Percentiles rank a stretch among this genome's conserved stretches.
phyloP scores from a whole-genome alignment of 2,888 invertebrate genomes.

The Willowsia nigromaculata region DNA sequence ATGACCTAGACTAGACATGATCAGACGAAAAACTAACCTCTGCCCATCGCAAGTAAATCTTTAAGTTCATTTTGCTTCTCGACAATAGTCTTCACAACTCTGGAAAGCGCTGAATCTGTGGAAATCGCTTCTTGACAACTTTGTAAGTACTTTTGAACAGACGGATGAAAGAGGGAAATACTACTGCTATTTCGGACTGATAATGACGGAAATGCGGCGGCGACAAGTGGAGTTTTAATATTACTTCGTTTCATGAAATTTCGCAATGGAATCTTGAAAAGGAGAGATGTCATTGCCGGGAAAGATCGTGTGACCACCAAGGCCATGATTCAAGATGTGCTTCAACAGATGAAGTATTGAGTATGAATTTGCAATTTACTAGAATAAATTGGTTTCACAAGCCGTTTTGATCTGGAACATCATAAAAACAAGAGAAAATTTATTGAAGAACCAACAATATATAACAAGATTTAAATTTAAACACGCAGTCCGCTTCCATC shows the following conservation, averaged over 20 bases:
- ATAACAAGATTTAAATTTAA: not conserved
- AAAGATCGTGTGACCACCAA: not conserved
- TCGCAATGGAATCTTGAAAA: not conserved
- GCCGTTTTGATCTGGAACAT: not conserved
- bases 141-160: slow-evolving; percentile 42
- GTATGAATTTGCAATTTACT: not conserved
- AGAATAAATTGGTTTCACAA: not conserved
- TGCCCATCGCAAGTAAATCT: slow-evolving; percentile 53
- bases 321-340: not conserved
- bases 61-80: slow-evolving; percentile 63
- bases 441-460: not conserved
- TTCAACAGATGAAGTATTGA: not conserved
- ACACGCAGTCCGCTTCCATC: too few species aligned
- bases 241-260: not conserved
- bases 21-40: too few species aligned
- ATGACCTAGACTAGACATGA: not conserved
- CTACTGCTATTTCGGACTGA: not conserved
- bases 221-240: not conserved
- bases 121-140: not conserved
- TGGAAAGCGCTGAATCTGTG: not conserved
- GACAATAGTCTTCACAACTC: slow-evolving; percentile 38
- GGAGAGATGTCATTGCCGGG: not conserved
- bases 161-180: slow-evolving; percentile 31
- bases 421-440: not conserved
- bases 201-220: not conserved